Evolutionary conservation across 2,113 vertebrate species (phyloP).

Genomic region (Pardalotus punctatus): DNA sequence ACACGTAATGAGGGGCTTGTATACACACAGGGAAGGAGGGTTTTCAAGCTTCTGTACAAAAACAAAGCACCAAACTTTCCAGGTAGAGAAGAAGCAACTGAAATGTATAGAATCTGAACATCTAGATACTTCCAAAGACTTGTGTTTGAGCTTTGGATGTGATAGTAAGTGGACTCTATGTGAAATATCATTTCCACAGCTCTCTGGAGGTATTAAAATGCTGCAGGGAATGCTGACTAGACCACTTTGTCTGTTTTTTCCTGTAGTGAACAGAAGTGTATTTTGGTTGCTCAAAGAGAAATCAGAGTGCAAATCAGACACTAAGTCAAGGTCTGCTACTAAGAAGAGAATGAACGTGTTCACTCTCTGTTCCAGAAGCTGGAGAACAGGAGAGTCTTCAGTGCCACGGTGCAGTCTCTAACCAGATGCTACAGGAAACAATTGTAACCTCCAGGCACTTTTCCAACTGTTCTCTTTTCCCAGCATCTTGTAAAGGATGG

Average conservation of each 20-base stretch:
- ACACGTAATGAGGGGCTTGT: background rate
- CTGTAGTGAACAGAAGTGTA: background rate
- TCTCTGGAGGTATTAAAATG: background rate
- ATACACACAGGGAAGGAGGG: background rate
- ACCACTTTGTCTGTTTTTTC: background rate
- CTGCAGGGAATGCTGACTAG: background rate
- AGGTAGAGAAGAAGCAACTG: background rate
- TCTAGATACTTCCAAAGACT: background rate
- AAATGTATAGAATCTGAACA: background rate
- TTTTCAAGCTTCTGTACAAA: background rate
- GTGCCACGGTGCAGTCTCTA: accelerated
- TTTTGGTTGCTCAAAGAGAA: background rate
- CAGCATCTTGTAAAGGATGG: background rate
- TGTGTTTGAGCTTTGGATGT: background rate
- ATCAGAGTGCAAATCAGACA: background rate
- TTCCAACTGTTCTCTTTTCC: background rate
- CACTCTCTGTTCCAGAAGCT: background rate
- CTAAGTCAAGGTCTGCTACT: background rate
- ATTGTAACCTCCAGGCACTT: background rate
- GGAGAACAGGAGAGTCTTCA: background rate
- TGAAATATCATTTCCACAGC: background rate
- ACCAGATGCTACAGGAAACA: background rate
- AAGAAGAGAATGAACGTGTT: background rate
- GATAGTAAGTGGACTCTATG: background rate
- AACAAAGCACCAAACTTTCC: background rate